Percentiles rank a stretch among this genome's conserved stretches.
Conservation (phyloP, 2,888 invertebrate genomes). For the Hypolimnas misippus region DNA sequence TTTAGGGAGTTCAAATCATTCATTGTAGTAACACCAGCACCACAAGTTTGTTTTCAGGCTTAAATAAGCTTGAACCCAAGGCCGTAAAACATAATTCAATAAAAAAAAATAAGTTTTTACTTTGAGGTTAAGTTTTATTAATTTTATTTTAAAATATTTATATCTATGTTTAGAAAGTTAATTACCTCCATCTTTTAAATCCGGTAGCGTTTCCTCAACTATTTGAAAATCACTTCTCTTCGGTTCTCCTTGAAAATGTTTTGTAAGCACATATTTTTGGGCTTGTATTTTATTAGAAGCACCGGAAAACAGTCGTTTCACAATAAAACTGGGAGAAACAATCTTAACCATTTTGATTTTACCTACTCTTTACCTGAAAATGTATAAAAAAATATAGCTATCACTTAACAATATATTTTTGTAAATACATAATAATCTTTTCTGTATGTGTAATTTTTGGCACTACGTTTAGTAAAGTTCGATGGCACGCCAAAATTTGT, state of each 20-base stretch:
- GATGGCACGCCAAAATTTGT: too few relatives aligned
- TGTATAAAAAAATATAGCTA: too few relatives aligned
- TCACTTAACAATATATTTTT: too few relatives aligned
- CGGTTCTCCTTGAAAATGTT: slow-evolving; percentile 87
- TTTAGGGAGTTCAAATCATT: neutral
- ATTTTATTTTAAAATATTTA: neutral
- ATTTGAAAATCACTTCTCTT: slow-evolving; percentile 86
- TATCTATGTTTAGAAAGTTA: neutral
- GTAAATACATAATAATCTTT: too few relatives aligned
- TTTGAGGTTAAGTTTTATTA: neutral
- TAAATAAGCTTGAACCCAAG: too few relatives aligned
- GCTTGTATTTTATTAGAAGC: slow-evolving; percentile 69
- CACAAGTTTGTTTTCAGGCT: too few relatives aligned
- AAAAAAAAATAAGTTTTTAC: too few relatives aligned
- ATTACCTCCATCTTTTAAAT: slow-evolving; percentile 87
- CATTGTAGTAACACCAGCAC: neutral
- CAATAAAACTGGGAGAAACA: slow-evolving; percentile 27
- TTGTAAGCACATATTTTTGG: slow-evolving; percentile 86
- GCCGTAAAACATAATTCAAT: too few relatives aligned
- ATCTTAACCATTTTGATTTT: slow-evolving; percentile 34
- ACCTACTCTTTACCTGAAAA: neutral
- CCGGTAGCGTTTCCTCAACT: slow-evolving; percentile 86
- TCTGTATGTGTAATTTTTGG: too few relatives aligned
- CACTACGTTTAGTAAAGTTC: too few relatives aligned
- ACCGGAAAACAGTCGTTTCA: slow-evolving; percentile 62